Evolutionary conservation across 92 coral and sea anemone species (phyloP), one percentile per base, ranked within the genome.

Genomic region (Ricordea florida): DNA sequence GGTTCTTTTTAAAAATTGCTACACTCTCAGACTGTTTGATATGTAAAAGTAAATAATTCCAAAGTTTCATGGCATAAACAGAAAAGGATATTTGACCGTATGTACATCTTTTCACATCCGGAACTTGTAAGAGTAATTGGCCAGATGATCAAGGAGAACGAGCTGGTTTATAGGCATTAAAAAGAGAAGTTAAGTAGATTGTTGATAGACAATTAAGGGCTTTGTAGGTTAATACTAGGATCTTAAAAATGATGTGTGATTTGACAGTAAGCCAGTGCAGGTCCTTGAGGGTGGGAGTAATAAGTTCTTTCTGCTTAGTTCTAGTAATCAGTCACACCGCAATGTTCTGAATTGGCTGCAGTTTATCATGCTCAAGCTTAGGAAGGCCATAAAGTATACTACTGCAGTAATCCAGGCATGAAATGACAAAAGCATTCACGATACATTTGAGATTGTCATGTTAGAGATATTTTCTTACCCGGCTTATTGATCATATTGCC

Each of bases 251-350:
- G 33, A 41, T 17, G 37, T 11, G 14, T 51, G 38, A 11, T 53
- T 46, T 22, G 16, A 10, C 0, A 44, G 65, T 23, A 59, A 26
- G 44, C 79, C 89, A 76, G 71, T 83, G 89, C 33, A 63, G 41
- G 27, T 64, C 35, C 35, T 2, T 76, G 31, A 76, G 20, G 16
- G 51, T 15, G 15, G 83, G 83, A 15, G 66, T 50, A 2, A 76
- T 47, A 51, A 62, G 55, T 25, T 76, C 82, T 10, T 29, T 38
- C 23, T 76, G 62, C n/a, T 27, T 35, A 25, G 74, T 30, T 14
- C 5, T 14, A 9, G 52, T 51, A 0, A 29, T 52, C 17, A 77
- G 35, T 22, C 83, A 30, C 3, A 75, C 75, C 20, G 66, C 66
- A 38, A 26, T n/a, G 46, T 77, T 77, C 18, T 47, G 25, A 49